Evolutionary conservation across 1,140 invertebrate species (phyloP).

Genomic region (Semibalanus balanoides): DNA sequence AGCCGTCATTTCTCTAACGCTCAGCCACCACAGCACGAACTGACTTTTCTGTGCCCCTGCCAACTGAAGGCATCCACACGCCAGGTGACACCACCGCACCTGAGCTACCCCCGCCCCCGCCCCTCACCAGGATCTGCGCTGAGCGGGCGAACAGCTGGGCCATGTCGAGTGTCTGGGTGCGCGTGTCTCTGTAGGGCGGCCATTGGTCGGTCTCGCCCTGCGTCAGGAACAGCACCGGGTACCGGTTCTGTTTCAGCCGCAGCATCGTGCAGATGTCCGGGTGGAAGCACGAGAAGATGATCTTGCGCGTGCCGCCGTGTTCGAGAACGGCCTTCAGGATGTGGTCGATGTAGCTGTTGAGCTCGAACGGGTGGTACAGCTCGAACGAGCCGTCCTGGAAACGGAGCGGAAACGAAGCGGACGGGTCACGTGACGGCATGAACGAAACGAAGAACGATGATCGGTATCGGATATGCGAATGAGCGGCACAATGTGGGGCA

Average conservation of each 20-base stretch:
- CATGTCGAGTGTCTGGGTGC: conserved; percentile 61
- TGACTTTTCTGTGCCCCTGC: no score
- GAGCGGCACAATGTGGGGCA: no score
- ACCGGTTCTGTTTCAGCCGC: conserved; percentile 82
- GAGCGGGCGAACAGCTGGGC: conserved; percentile 66
- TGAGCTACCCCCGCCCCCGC: no score
- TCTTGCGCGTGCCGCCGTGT: conserved; percentile 55
- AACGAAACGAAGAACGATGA: no score
- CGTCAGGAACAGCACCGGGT: conserved; percentile 85
- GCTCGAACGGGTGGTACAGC: conserved; percentile 70
- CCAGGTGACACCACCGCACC: no score
- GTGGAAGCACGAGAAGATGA: conserved; percentile 89
- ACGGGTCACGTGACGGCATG: no score
- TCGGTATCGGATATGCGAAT: no score
- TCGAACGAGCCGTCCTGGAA: conserved; percentile 72
- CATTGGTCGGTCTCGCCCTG: conserved; percentile 68
- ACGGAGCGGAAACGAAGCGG: no score
- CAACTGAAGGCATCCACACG: no score
- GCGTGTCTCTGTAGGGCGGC: conserved; percentile 61
- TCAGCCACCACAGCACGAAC: no score
- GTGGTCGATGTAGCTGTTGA: conserved; percentile 78
- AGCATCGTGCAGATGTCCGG: conserved; percentile 87
- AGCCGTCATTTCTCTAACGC: no score
- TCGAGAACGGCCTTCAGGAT: conserved; percentile 63
- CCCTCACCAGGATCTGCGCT: conserved; percentile 49